These are phyloP conservation scores for human (Homo sapiens) DNA, from an alignment of 2,113 vertebrate species.

Conservation along the genomic window GRCh38 chr1:74088001-74088500, in stretches of 20 bases:
- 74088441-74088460: neutral
- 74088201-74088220: neutral
- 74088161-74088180: neutral
- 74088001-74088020: too few relatives aligned
- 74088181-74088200: neutral
- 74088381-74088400: neutral
- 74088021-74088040: too few relatives aligned
- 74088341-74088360: neutral
- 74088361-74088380: neutral
- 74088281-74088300: neutral
- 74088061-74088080: too few relatives aligned
- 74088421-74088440: neutral
- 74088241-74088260: neutral
- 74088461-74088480: neutral
- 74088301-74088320: neutral
- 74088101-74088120: too few relatives aligned
- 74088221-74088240: neutral
- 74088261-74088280: neutral
- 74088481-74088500: neutral
- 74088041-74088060: too few relatives aligned
- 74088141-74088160: neutral
- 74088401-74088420: neutral
- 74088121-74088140: neutral
- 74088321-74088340: neutral
- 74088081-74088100: too few relatives aligned